phyloP scores from a whole-genome alignment of 2,888 invertebrate species.

The Rhopalosiphum nymphaeae region DNA sequence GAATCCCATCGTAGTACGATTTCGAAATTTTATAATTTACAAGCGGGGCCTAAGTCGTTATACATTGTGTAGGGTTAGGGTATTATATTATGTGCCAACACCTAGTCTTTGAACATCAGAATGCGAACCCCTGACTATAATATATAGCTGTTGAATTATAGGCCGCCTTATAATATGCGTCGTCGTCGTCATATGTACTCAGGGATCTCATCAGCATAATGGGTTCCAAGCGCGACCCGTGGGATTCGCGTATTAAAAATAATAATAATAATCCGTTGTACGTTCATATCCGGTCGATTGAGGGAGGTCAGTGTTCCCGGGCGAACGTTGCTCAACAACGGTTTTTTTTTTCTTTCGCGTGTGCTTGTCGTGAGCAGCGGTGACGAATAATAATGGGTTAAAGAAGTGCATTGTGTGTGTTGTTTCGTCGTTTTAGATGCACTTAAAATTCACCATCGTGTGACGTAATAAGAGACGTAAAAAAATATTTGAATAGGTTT shows the following conservation, averaged over 20 bases:
- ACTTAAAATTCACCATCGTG: neutral
- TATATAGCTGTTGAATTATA: neutral
- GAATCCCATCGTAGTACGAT: neutral
- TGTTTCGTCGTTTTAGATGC: conserved; percentile 6
- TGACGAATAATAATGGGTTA: conserved; percentile 20
- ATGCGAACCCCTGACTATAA: conserved; percentile 3
- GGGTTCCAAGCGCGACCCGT: neutral
- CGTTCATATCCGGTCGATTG: conserved; percentile 62
- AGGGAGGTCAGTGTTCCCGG: conserved; percentile 63
- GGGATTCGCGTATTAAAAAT: conserved; percentile 23
- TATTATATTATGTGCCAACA: neutral
- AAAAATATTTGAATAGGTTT: conserved; percentile 6
- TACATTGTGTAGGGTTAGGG: conserved; percentile 1
- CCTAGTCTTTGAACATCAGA: neutral
- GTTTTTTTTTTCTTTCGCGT: neutral
- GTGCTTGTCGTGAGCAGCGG: neutral
- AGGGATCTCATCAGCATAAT: conserved; percentile 29
- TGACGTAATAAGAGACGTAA: neutral
- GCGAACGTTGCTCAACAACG: conserved; percentile 38
- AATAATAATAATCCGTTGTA: conserved; percentile 49
- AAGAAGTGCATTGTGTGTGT: conserved; percentile 5
- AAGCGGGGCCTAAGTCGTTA: neutral
- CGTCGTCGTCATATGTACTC: neutral
- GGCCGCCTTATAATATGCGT: neutral
- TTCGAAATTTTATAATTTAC: neutral